Evolutionary conservation across 2,113 vertebrate species (phyloP).

Genomic region (Cettia cetti): DNA sequence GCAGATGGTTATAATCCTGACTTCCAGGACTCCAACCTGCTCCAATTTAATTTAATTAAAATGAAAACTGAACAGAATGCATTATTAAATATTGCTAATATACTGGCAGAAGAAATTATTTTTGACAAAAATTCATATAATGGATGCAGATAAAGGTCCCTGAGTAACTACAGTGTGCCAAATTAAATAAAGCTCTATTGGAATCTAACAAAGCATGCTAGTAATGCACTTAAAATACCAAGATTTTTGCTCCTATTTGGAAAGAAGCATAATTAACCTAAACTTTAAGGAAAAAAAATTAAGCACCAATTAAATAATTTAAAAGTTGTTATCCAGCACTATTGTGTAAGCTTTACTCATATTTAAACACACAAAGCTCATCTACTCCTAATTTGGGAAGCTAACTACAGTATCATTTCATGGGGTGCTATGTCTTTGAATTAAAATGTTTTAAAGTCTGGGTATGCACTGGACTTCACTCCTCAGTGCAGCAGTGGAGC

Average conservation of each 20-base stretch:
- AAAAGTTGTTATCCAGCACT: not conserved
- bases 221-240: constrained; percentile 44
- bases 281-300: constrained; percentile 12
- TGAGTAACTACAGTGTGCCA: constrained; percentile 47
- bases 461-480: not conserved
- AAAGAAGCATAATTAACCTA: constrained; percentile 33
- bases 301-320: constrained; percentile 32
- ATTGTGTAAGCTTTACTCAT: not conserved
- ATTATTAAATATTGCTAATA: constrained; percentile 71
- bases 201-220: constrained; percentile 55
- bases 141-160: constrained; percentile 63
- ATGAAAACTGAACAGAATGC: constrained; percentile 61
- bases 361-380: constrained; percentile 1
- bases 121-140: constrained; percentile 74
- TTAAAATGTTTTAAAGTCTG: not conserved
- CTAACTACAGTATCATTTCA: not conserved
- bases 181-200: constrained; percentile 61
- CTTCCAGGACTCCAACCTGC: constrained; percentile 53
- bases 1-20: constrained; percentile 62
- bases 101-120: constrained; percentile 58
- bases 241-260: constrained; percentile 38
- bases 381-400: not conserved
- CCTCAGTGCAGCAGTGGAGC: not conserved
- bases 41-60: constrained; percentile 71
- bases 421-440: not conserved